A percentile compares a stretch with the other conserved stretches of the same genome.
phyloP scores from a whole-genome alignment of 2,113 vertebrate species.

The Platichthys flesus region DNA sequence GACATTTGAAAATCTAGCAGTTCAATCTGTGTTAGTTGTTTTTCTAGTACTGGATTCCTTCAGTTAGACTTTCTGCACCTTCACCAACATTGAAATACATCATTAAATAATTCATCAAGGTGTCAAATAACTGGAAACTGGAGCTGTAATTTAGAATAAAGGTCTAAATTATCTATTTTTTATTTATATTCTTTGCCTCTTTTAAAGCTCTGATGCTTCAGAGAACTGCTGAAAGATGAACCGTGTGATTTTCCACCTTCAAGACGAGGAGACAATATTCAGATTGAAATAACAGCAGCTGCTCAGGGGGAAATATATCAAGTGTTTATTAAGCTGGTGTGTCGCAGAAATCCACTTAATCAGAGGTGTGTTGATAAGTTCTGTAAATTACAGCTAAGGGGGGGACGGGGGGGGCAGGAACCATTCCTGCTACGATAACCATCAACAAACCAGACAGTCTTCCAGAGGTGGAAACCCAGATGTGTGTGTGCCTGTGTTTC shows the following conservation, averaged over 20 bases:
- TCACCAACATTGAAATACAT: no score
- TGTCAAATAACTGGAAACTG: no score
- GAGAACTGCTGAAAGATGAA: no score
- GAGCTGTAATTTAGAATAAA: no score
- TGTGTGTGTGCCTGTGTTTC: constrained; percentile 53
- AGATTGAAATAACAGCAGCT: constrained; percentile 18
- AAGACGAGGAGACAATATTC: background rate
- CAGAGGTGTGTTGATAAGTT: constrained; percentile 44
- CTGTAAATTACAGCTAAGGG: constrained; percentile 19
- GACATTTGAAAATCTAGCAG: no score
- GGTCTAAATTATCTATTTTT: no score
- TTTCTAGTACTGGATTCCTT: no score
- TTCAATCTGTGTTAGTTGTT: no score
- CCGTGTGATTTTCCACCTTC: background rate
- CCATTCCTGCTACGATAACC: constrained; percentile 57
- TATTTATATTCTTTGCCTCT: no score
- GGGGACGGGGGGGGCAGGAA: constrained; percentile 43
- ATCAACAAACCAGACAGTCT: constrained; percentile 69
- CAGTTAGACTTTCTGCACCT: no score
- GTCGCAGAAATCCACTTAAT: constrained; percentile 48
- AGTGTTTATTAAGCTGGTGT: constrained; percentile 32
- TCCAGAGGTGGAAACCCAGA: constrained; percentile 68
- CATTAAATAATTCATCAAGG: no score
- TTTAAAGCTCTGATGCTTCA: no score
- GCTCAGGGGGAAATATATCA: constrained; percentile 43